These are phyloP conservation scores for Mesorhabditis belari DNA, from an alignment of 2,888 invertebrate genomes.

Conservation along the genomic window DNA sequence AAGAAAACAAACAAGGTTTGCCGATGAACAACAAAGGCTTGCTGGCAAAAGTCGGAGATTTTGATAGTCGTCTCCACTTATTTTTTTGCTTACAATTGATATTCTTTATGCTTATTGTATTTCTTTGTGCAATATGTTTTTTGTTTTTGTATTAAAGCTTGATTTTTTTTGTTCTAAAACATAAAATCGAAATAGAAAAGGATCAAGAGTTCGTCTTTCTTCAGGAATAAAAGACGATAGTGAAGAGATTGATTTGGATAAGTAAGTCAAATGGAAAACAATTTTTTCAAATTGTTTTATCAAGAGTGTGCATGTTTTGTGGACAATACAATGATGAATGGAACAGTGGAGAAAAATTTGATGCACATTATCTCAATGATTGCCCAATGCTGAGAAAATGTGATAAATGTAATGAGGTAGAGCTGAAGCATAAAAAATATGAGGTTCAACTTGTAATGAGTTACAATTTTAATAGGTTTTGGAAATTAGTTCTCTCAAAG, in stretches of 20 bases:
- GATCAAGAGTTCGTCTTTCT: not conserved
- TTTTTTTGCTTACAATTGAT: no score
- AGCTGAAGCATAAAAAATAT: no score
- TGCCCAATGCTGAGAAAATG: not conserved
- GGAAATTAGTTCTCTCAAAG: not conserved
- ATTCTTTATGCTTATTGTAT: no score
- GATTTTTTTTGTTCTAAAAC: not conserved
- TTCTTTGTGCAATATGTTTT: no score
- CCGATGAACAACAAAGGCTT: not conserved
- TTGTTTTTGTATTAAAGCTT: no score
- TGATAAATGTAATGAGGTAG: not conserved
- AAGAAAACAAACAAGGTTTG: not conserved
- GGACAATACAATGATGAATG: not conserved
- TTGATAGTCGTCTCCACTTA: no score
- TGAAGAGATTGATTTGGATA: not conserved
- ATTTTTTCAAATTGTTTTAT: not conserved
- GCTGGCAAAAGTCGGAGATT: no score
- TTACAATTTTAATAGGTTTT: not conserved
- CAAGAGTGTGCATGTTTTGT: not conserved
- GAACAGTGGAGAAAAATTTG: no score
- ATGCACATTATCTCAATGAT: not conserved
- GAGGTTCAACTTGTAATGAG: no score
- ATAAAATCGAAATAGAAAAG: not conserved
- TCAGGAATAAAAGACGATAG: not conserved
- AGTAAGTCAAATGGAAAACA: not conserved